phyloP scores from a whole-genome alignment of 2,113 vertebrate genomes.

The pig (Sus scrofa) region T2T-Sscrofa CM000830.6:16664001-16664500 shows the following conservation, averaged over 20 bases:
- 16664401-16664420: background rate
- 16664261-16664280: constrained; percentile 31
- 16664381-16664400: background rate
- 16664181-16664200: constrained; percentile 69
- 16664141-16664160: constrained; percentile 60
- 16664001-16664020: constrained; percentile 80
- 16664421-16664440: background rate
- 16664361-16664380: constrained; percentile 37
- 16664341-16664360: background rate
- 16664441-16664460: background rate
- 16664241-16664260: constrained; percentile 21
- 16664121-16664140: constrained; percentile 51
- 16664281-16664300: constrained; percentile 12
- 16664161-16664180: constrained; percentile 29
- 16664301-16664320: background rate
- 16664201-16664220: constrained; percentile 64
- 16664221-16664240: constrained; percentile 44
- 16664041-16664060: constrained; percentile 70
- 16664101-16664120: constrained; percentile 44
- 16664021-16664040: constrained; percentile 75
- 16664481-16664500: background rate
- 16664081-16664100: constrained; percentile 66
- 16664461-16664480: constrained; percentile 15
- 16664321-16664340: background rate
- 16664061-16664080: constrained; percentile 72